phyloP scores from a whole-genome alignment of 2,888 invertebrate species.

The Hedychridium roseum region DNA sequence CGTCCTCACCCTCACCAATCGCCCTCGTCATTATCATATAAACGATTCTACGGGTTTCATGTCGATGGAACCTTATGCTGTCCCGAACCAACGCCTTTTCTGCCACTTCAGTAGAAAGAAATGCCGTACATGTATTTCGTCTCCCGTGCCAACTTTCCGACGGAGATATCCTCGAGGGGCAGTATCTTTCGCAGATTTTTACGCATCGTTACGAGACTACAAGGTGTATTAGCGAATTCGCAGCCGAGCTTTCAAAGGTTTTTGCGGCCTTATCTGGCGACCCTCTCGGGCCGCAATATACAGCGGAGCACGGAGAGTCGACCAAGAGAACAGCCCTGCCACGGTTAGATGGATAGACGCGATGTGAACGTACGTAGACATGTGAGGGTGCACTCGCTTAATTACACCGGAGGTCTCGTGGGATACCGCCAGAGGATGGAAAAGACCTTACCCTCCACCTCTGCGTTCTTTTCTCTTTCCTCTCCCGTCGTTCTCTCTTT shows the following conservation, averaged over 20 bases:
- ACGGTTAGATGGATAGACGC: constrained; percentile 58
- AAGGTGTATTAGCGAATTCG: constrained; percentile 28
- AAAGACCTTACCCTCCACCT: constrained; percentile 53
- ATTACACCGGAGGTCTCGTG: constrained; percentile 62
- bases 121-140: neutral
- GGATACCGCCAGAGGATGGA: constrained; percentile 59
- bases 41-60: neutral
- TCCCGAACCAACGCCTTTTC: too few relatives aligned
- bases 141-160: too few relatives aligned
- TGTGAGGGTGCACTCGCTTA: constrained; percentile 64
- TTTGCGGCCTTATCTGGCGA: constrained; percentile 49
- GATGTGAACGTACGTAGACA: constrained; percentile 60
- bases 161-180: neutral
- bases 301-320: too few relatives aligned
- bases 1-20: neutral
- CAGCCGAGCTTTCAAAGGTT: constrained; percentile 45
- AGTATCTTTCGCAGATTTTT: constrained; percentile 31
- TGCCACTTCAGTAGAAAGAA: neutral
- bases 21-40: neutral
- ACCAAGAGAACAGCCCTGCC: constrained; percentile 46
- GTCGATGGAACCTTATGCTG: neutral
- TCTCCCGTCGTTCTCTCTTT: constrained; percentile 25
- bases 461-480: constrained; percentile 24
- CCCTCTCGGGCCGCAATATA: too few relatives aligned
- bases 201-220: constrained; percentile 19